Evolutionary conservation across 2,113 vertebrate species (phyloP).

Genomic region (Electrona antarctica): DNA sequence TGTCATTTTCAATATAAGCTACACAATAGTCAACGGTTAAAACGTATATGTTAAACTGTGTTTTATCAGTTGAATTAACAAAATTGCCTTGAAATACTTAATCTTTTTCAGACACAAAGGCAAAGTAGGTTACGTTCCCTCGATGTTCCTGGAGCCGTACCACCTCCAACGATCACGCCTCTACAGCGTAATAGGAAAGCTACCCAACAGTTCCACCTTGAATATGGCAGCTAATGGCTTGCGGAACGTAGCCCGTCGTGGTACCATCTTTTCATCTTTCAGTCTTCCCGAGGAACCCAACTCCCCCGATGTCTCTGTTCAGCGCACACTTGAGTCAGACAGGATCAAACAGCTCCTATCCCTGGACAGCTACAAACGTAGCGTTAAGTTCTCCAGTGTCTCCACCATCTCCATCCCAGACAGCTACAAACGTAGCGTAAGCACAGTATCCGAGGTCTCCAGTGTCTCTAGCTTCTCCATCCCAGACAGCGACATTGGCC

Average conservation of each 20-base stretch:
- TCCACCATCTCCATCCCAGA: not conserved
- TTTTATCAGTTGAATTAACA: not conserved
- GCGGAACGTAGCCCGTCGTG: not conserved
- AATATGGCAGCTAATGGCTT: conserved; percentile 57
- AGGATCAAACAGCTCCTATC: not conserved
- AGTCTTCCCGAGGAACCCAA: not conserved
- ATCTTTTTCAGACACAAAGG: conserved; percentile 77
- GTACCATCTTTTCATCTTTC: fast-evolving
- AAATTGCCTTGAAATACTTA: not conserved
- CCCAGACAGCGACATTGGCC: no score
- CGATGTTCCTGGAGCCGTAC: conserved; percentile 85
- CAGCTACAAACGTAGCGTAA: conserved; percentile 34
- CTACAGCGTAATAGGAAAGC: conserved; percentile 54
- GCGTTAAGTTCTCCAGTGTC: no score
- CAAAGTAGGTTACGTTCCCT: conserved; percentile 83
- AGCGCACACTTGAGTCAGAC: not conserved
- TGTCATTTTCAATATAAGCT: no score
- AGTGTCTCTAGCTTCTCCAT: no score
- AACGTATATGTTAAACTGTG: not conserved
- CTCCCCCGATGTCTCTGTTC: not conserved
- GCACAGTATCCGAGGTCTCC: not conserved
- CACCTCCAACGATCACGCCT: conserved; percentile 80
- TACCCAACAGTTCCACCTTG: conserved; percentile 62
- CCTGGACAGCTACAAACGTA: no score
- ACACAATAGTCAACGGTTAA: no score